phyloP scores from a whole-genome alignment of 2,113 vertebrate genomes.

The Chaetodon auriga region DNA sequence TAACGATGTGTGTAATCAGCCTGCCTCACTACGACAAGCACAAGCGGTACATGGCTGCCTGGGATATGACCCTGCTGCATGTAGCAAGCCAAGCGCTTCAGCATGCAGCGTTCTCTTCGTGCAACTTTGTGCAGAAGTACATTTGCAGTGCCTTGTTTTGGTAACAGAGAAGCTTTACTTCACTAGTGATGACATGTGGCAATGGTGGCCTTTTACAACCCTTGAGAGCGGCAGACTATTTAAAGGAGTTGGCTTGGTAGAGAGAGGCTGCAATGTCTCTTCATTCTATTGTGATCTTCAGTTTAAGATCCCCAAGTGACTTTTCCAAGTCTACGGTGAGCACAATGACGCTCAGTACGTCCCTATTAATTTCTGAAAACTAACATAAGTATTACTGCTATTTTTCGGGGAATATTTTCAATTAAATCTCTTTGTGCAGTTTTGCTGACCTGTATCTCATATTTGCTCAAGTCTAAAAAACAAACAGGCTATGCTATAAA shows the following conservation, averaged over 20 bases:
- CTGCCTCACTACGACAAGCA: background rate
- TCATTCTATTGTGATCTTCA: background rate
- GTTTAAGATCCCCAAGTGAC: background rate
- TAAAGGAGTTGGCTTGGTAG: constrained; percentile 24
- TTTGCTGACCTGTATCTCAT: background rate
- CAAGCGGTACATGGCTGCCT: background rate
- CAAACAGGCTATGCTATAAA: background rate
- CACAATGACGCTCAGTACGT: background rate
- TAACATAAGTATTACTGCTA: background rate
- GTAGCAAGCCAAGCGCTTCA: background rate
- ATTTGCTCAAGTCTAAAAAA: background rate
- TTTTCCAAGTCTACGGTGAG: background rate
- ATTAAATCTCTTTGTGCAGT: background rate
- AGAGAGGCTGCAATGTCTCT: constrained; percentile 12
- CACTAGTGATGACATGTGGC: constrained; percentile 31
- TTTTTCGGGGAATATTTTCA: background rate
- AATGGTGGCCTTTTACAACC: constrained; percentile 50
- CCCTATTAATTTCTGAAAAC: background rate
- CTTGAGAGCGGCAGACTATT: constrained; percentile 43
- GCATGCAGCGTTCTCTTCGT: background rate
- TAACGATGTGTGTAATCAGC: constrained; percentile 7
- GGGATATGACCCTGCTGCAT: background rate
- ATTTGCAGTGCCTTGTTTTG: constrained; percentile 16
- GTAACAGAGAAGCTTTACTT: constrained; percentile 29
- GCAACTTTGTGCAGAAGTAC: background rate